A percentile compares a stretch with the other conserved stretches of the same genome.
These are phyloP conservation scores for Caenorhabditis sp. DNA, from an alignment of 2,888 invertebrate species.

Conservation along the genomic window DNA sequence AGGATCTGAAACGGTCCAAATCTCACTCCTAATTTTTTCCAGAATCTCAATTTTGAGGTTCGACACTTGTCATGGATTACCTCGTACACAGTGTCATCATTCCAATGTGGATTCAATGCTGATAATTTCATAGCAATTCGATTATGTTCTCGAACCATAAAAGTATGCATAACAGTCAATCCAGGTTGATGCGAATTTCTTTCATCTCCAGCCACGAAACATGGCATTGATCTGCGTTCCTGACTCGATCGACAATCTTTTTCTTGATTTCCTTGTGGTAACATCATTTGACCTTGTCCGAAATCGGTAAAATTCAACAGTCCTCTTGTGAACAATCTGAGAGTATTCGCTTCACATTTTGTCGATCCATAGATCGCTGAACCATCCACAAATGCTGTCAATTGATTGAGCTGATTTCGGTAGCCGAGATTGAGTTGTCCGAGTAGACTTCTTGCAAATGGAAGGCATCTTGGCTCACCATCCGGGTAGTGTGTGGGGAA, in stretches of 20 bases:
- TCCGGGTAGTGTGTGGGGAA: constrained; percentile 83
- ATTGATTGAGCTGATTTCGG: constrained; percentile 71
- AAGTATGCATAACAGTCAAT: constrained; percentile 69
- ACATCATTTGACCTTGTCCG: constrained; percentile 63
- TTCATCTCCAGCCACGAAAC: constrained; percentile 66
- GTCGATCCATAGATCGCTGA: constrained; percentile 91
- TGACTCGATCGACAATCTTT: constrained; percentile 67
- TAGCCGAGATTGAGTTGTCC: constrained; percentile 83
- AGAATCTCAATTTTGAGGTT: no score
- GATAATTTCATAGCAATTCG: constrained; percentile 63
- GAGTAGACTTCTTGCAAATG: constrained; percentile 91
- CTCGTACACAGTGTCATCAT: constrained; percentile 71
- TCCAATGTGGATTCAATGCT: constrained; percentile 70
- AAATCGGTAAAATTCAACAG: constrained; percentile 70
- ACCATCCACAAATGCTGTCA: constrained; percentile 82
- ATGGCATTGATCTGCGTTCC: constrained; percentile 61
- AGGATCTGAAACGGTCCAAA: no score
- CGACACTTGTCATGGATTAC: constrained; percentile 16
- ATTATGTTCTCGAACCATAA: constrained; percentile 70
- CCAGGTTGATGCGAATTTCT: constrained; percentile 70
- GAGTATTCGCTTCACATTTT: constrained; percentile 81
- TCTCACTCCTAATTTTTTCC: no score
- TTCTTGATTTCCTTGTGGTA: constrained; percentile 70
- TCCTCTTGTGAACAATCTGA: constrained; percentile 78
- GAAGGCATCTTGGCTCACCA: constrained; percentile 88